These are phyloP conservation scores for Sarcophaga subvicina DNA, from an alignment of 2,888 invertebrate species.

Conservation along the genomic window DNA sequence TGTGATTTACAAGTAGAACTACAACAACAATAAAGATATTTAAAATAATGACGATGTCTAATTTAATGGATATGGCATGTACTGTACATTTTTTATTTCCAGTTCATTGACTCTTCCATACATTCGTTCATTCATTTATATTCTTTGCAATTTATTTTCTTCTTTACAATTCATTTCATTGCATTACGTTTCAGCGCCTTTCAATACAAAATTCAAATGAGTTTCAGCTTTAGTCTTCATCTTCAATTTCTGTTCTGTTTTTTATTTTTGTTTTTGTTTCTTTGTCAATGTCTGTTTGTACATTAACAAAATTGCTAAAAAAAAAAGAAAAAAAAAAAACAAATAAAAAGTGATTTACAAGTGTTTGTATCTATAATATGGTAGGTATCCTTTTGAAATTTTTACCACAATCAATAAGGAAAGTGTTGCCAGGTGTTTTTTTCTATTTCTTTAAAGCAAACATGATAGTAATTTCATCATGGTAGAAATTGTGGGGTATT, in stretches of 20 bases:
- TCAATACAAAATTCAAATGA: constrained; percentile 53
- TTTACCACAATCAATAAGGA: no score
- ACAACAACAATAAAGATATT: no score
- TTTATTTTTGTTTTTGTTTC: neutral
- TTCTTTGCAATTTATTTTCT: no score
- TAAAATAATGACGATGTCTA: no score
- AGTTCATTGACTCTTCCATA: constrained; percentile 53
- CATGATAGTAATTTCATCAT: no score
- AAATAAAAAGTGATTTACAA: neutral
- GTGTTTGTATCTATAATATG: neutral
- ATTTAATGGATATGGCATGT: no score
- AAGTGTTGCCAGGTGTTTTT: no score
- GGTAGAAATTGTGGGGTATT: no score
- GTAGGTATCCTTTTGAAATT: neutral
- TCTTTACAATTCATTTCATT: constrained; percentile 22
- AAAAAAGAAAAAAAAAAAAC: neutral
- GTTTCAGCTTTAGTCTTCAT: constrained; percentile 24
- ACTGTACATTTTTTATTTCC: constrained; percentile 20
- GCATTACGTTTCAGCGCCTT: constrained; percentile 55
- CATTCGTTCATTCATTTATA: neutral
- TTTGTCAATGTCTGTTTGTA: neutral
- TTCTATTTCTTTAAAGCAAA: no score
- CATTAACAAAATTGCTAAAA: constrained; percentile 31
- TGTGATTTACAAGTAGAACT: no score
- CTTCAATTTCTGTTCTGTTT: neutral